Evolutionary conservation across 23 tunicate species (phyloP), one percentile per base, ranked within the genome.

Genomic region (Styela clava): DNA sequence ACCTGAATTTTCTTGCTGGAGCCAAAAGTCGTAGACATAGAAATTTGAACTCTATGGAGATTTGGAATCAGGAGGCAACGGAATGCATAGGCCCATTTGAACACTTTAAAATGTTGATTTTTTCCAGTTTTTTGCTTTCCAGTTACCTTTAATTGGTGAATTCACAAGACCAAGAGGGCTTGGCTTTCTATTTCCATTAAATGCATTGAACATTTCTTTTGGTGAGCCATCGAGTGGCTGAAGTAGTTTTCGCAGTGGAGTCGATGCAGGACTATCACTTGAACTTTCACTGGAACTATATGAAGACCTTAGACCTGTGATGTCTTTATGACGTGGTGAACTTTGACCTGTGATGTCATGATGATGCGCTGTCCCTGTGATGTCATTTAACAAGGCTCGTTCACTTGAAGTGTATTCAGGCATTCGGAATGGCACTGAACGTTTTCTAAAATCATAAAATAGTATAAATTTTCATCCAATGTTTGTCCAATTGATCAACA

Each of bases 381-480:
- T 76, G 63, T 91, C 90, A 74, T 86, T 69, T n/a, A 91, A 56
- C 35, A 86, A 35, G 5, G 77, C 74, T 9, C 64, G 81, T 20
- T 86, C 90, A 33, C 64, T 31, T 3, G 74, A 25, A 31, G 62
- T 76, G 2, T 74, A 68, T 21, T 82, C 84, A 18, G 78, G 31
- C 2, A 61, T 62, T 0, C 97, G 90, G 64, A 91, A 91, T 19
- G 97, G 97, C 84, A 91, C 78, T 27, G 77, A 62, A 35, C 89
- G 82, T 68, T 85, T 85, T 31, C 95, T 89, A 78, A n/a, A n/a
- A n/a, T n/a, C n/a, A n/a, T n/a, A n/a, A n/a, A n/a, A n/a, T n/a
- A n/a, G n/a, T n/a, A n/a, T n/a, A n/a, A n/a, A n/a, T n/a, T n/a
- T n/a, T n/a, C 36, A 67, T 21, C 19, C 64, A 21, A 61, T 61